Evolutionary conservation across 2,797 vertebrate species (phyloP).

Genomic region (Dipus sagitta): DNA sequence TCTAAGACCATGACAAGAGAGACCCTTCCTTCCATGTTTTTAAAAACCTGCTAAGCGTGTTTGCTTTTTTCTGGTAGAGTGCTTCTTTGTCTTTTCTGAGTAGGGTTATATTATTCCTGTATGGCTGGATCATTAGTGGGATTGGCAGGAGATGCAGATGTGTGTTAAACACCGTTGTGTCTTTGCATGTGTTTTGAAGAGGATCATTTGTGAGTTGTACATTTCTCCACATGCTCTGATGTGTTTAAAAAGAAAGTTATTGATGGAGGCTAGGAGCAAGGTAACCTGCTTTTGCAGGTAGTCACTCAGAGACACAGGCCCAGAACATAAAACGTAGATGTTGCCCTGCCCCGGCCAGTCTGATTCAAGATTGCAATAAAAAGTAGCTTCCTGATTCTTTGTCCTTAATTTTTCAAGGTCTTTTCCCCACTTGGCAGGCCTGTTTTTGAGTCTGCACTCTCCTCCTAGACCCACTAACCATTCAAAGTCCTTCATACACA

Average conservation of each 20-base stretch:
- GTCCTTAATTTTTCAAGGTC: too few relatives aligned
- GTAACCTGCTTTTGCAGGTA: too few relatives aligned
- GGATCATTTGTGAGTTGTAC: not conserved
- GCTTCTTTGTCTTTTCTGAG: slow-evolving; percentile 11
- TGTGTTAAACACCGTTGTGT: slow-evolving; percentile 5
- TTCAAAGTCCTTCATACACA: too few relatives aligned
- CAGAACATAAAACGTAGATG: too few relatives aligned
- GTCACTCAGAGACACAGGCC: too few relatives aligned
- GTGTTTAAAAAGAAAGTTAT: not conserved
- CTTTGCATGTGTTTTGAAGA: not conserved
- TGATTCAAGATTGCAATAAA: too few relatives aligned
- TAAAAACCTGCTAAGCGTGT: not conserved
- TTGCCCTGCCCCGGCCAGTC: too few relatives aligned
- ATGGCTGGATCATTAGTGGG: not conserved
- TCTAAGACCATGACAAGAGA: not conserved
- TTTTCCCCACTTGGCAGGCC: too few relatives aligned
- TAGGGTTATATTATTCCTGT: slow-evolving; percentile 16
- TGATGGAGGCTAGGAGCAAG: too few relatives aligned
- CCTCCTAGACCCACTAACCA: too few relatives aligned
- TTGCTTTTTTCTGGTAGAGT: not conserved
- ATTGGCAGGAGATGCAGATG: not conserved
- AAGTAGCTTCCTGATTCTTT: too few relatives aligned
- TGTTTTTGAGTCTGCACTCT: too few relatives aligned
- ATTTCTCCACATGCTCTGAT: not conserved
- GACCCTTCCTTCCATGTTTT: not conserved